A percentile compares a stretch with the other conserved stretches of the same genome.
Conservation (phyloP, 1,140 invertebrate genomes). For the Anoplophora glabripennis region DNA sequence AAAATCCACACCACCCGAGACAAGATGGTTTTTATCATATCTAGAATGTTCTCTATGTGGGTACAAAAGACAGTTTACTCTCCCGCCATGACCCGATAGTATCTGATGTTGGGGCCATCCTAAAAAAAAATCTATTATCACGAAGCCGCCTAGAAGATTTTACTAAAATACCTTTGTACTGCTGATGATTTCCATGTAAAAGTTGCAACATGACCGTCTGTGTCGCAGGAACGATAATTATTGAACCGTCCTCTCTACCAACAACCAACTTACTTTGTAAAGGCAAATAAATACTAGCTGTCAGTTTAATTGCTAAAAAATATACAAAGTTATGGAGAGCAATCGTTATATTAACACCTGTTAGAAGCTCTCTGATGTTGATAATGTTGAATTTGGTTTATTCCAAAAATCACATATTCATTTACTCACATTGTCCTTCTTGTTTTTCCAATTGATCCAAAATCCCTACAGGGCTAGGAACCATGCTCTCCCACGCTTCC, state of each 20-base stretch:
- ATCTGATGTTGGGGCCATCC: slow-evolving; percentile 90
- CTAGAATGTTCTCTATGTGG: slow-evolving; percentile 89
- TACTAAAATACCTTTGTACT: slow-evolving; percentile 67
- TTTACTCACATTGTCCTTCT: slow-evolving; percentile 35
- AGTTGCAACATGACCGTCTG: slow-evolving; percentile 94
- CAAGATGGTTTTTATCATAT: slow-evolving; percentile 87
- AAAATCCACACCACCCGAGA: slow-evolving; percentile 97
- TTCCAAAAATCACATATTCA: neutral
- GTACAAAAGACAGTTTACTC: slow-evolving; percentile 94
- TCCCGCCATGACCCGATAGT: slow-evolving; percentile 84
- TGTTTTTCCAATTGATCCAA: slow-evolving; percentile 77
- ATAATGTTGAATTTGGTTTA: neutral
- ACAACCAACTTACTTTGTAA: slow-evolving; percentile 90
- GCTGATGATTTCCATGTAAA: slow-evolving; percentile 85
- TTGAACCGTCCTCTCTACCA: slow-evolving; percentile 92
- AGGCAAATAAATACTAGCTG: slow-evolving; percentile 89
- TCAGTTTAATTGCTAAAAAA: slow-evolving; percentile 65
- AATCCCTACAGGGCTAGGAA: slow-evolving; percentile 83
- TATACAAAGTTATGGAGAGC: neutral
- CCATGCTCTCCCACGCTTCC: slow-evolving; percentile 82
- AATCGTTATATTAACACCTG: neutral
- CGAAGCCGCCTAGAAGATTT: neutral
- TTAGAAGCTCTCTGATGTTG: neutral
- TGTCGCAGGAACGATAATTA: slow-evolving; percentile 95
- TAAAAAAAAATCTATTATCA: slow-evolving; percentile 44